These are phyloP conservation scores for Pteropus alecto DNA, from an alignment of 2,113 vertebrate species.

Conservation along the genomic window DNA sequence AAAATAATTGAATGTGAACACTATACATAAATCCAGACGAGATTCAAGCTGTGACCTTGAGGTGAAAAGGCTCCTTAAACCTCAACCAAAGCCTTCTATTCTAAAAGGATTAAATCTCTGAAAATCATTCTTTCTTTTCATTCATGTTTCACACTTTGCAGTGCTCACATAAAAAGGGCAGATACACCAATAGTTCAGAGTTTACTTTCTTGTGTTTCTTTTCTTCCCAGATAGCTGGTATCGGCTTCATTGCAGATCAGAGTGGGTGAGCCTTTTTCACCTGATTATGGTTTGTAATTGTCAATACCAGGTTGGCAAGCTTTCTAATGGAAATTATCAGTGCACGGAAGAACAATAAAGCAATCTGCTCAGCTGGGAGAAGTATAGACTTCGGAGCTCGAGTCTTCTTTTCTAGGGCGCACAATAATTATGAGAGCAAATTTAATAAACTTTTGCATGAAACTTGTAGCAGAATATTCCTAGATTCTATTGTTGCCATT, in stretches of 20 bases:
- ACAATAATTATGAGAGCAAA: constrained; percentile 48
- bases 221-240: constrained; percentile 47
- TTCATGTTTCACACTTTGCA: constrained; percentile 58
- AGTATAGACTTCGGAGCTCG: background rate
- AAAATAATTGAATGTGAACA: constrained; percentile 58
- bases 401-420: background rate
- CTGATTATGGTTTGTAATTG: constrained; percentile 49
- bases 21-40: constrained; percentile 58
- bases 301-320: constrained; percentile 53
- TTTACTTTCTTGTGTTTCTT: constrained; percentile 53
- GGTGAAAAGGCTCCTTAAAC: constrained; percentile 64
- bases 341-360: constrained; percentile 40
- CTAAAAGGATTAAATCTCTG: constrained; percentile 59
- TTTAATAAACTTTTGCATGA: constrained; percentile 63
- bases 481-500: background rate
- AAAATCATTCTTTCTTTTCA: constrained; percentile 63
- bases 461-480: constrained; percentile 2
- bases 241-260: constrained; percentile 32
- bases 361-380: constrained; percentile 10
- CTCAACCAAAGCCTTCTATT: constrained; percentile 57
- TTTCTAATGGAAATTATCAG: constrained; percentile 63
- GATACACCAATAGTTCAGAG: background rate
- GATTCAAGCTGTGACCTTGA: constrained; percentile 51
- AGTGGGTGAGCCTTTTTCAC: constrained; percentile 18
- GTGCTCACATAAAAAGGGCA: constrained; percentile 31